phyloP scores from a whole-genome alignment of 2,797 vertebrate genomes.

The Microctenopoma stevenorrisi region DNA sequence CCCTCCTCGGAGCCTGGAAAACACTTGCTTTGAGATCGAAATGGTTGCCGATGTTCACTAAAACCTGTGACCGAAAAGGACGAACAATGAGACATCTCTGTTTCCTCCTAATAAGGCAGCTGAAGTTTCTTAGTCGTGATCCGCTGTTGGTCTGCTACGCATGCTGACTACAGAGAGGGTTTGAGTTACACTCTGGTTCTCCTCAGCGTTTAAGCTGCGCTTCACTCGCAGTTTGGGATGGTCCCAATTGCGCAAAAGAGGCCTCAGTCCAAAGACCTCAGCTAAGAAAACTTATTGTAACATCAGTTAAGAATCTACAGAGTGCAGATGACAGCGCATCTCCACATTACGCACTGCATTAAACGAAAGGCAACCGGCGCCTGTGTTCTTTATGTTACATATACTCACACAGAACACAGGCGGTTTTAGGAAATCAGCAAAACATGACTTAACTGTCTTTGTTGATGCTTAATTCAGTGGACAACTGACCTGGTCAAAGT shows the following conservation, averaged over 20 bases:
- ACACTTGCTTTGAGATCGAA: conserved; percentile 98
- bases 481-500: conserved; percentile 93
- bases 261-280: conserved; percentile 52
- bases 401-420: conserved; percentile 6
- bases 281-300: conserved; percentile 41
- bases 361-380: conserved; percentile 1
- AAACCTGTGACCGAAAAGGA: conserved; percentile 87
- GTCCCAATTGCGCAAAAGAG: conserved; percentile 51
- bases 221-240: conserved; percentile 53
- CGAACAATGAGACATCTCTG: conserved; percentile 31
- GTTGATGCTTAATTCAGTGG: conserved; percentile 20
- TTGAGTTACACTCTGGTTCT: conserved; percentile 31
- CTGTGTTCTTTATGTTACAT: not conserved
- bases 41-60: conserved; percentile 99
- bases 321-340: conserved; percentile 19
- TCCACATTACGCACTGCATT: conserved; percentile 49
- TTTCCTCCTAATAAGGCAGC: conserved; percentile 28
- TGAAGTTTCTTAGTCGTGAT: conserved; percentile 23
- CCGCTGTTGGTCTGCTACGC: conserved; percentile 24
- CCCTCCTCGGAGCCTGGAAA: conserved; percentile 96
- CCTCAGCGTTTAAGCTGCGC: conserved; percentile 50
- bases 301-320: conserved; percentile 29
- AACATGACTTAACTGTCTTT: conserved; percentile 14
- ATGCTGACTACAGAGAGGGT: conserved; percentile 24
- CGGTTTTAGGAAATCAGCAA: conserved; percentile 33